phyloP scores from a whole-genome alignment of 2,113 vertebrate genomes.

The Toxotes jaculatrix region DNA sequence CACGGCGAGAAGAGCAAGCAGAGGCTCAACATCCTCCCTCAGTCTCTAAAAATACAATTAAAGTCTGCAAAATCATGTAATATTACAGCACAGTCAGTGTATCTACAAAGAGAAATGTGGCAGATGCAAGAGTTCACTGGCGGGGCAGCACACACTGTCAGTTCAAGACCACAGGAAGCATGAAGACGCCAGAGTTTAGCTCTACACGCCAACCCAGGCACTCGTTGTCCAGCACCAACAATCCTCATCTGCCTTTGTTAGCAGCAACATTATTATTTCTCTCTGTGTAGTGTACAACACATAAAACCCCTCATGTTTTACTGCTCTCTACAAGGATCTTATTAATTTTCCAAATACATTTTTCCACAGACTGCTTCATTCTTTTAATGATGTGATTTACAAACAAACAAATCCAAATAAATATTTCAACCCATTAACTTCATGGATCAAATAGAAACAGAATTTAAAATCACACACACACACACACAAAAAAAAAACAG shows the following conservation, averaged over 20 bases:
- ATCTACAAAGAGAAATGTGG: conserved; percentile 20
- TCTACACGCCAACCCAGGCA: not conserved
- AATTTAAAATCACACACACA: not conserved
- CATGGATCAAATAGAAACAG: not conserved
- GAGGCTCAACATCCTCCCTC: not conserved
- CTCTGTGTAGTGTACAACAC: not conserved
- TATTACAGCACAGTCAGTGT: conserved; percentile 11
- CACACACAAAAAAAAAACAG: not conserved
- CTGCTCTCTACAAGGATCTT: not conserved
- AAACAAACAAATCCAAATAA: not conserved
- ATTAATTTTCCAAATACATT: not conserved
- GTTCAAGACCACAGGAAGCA: conserved; percentile 12
- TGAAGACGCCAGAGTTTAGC: conserved; percentile 27
- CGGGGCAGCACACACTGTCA: conserved; percentile 36
- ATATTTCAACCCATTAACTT: too few species aligned
- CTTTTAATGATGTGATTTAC: not conserved
- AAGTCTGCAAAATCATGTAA: conserved; percentile 13
- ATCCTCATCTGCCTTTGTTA: conserved; percentile 9
- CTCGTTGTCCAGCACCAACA: not conserved
- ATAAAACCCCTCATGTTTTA: not conserved
- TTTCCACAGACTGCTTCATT: not conserved
- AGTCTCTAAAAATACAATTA: conserved; percentile 50
- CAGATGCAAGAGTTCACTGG: conserved; percentile 44
- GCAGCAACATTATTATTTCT: not conserved
- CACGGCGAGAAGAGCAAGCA: not conserved